Base-by-base conservation (phyloP, 37 sponge, comb jelly and placozoan genomes). In the Lycopodina hypogea region DNA sequence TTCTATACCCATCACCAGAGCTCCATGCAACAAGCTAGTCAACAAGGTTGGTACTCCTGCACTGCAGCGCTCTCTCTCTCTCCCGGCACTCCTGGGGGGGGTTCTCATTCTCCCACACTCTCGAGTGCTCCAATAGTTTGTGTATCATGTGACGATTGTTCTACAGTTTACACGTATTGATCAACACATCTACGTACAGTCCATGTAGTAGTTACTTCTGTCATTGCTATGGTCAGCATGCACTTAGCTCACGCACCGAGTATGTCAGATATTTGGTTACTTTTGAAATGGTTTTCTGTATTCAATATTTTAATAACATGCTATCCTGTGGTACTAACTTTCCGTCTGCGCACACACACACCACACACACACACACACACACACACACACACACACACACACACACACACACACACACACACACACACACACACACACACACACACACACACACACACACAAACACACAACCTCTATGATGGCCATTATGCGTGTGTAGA, bases 11-110 rank as follows among this genome's bases (percentile, higher is more conserved):
- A 12, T 28, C 73, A 82, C 83, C 83, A 82, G 83, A 82, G 34
- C 39, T 45, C 56, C 28, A 55, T 73, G 56, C 75, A 74, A 65
- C 75, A 73, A 63, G 65, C 83, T 66, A 64, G 45, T 58, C 83
- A 64, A 39, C 83, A 73, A 82, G 83, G 83, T 82, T 82, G 83
- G 83, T 82, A 39, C 24, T 34, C 67, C 45, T 35, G 19, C 50
- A 8, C 41, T 19, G 7, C n/a, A 17, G 29, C 29, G 38, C 42
- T 69, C 68, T 9, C 41, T 21, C 34, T n/a, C 40, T 62, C 42
- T 29, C 1, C 55, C 73, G 2, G 7, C 55, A 1, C 14, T 0
- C 41, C 29, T 22, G 48, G n/a, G 42, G 41, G 73, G 30, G 50
- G n/a, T 23, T 72, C 73, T 72, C 30, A 12, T 4, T 45, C 48